Evolutionary conservation across 2,888 invertebrate genomes (phyloP), one percentile per base, ranked within the genome.

Genomic region (Coremacera marginata): DNA sequence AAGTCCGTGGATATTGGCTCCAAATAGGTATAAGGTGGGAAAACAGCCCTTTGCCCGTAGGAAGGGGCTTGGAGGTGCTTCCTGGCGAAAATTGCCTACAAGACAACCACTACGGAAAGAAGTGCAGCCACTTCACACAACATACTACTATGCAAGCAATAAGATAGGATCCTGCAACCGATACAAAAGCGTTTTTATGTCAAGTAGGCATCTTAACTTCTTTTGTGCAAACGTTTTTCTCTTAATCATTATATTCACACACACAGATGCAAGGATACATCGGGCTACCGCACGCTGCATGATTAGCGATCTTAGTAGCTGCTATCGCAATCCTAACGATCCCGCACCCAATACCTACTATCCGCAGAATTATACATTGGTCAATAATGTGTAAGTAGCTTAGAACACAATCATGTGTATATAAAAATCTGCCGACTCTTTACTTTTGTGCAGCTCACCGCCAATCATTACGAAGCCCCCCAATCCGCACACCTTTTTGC

Each of bases 211-310:
- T 19, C 1, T 16, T 1, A 7, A n/a, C 2, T 19, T 22, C 1
- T 2, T 25, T 22, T 11, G 2, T 22, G 27, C 3, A n/a, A 11
- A 11, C 2, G 8, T 16, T 37, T n/a, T 49, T 76, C 14, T 11
- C 7, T 14, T 55, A 44, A 68, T 19, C 57, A 22, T n/a, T 52
- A 0, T 19, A 0, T 11, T 37, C 31, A 14, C 2, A 5, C 7
- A n/a, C 62, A 0, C 14, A 88, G 88, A 88, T 84, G 85, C 86
- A 0, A 83, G 88, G 3, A 82, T 81, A 1, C 82, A 80, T 8
- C 83, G 83, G 0, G 81, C 88, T 0, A 80, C 82, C 0, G 55
- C 82, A 0, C 83, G 86, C 4, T 49, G 67, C 3, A 88, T 88
- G 88, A 74, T 83, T 3, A 77, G 27, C 7, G 80, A 82, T 44